These are phyloP conservation scores for Onychomys arenicola DNA, from an alignment of 2,797 vertebrate genomes.

Conservation along the genomic window DNA sequence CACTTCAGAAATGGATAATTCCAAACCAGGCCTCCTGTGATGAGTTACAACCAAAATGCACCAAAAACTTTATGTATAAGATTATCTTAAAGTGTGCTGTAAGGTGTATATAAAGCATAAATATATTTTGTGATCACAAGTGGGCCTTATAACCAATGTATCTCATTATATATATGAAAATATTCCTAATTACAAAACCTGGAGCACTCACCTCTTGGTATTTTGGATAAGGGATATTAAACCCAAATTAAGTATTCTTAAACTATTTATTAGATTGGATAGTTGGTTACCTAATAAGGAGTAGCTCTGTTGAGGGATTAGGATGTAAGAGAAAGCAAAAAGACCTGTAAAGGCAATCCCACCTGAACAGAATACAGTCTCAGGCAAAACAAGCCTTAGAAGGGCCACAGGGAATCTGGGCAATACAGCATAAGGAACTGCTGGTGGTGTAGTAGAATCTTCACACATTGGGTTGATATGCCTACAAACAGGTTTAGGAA, in stretches of 20 bases:
- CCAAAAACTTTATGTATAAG: background rate
- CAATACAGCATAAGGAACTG: background rate
- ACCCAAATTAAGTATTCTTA: background rate
- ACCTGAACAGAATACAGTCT: background rate
- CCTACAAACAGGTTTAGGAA: background rate
- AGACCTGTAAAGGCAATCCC: background rate
- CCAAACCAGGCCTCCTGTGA: background rate
- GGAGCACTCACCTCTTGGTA: background rate
- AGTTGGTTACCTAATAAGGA: background rate
- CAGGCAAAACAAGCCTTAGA: background rate
- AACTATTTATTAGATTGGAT: slow-evolving; percentile 2
- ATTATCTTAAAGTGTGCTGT: background rate
- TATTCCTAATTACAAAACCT: background rate
- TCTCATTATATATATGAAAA: background rate
- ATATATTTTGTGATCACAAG: background rate
- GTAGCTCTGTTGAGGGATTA: background rate
- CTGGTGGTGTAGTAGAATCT: background rate
- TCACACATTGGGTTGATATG: background rate
- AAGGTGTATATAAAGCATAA: background rate
- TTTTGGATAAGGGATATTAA: background rate
- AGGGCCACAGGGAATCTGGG: rapidly evolving
- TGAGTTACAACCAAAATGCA: background rate
- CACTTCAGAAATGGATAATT: background rate
- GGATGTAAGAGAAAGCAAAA: background rate
- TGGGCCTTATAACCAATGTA: background rate